Evolutionary conservation across 2,113 vertebrate species (phyloP), one percentile per base, ranked within the genome.

Genomic region (Sphaerodactylus townsendi): DNA sequence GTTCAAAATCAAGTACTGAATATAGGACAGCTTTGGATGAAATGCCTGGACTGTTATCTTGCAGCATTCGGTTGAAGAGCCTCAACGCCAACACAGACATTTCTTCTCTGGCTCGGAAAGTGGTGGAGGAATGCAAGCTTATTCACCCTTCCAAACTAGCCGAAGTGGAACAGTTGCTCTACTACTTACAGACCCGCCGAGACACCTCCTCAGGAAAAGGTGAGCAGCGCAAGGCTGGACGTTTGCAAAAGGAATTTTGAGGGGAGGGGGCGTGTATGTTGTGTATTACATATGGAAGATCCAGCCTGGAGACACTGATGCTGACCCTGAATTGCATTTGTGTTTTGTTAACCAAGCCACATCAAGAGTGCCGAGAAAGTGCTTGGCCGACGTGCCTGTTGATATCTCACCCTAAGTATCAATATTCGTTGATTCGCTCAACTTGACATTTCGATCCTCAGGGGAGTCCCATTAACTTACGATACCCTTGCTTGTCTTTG

Each of bases 111-210:
- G 98, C 98, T 71, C 96, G 96, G 65, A 99, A 99, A 85, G 98
- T 99, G 83, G 97, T 99, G 86, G 98, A 99, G 81, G 98, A 99
- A 89, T 99, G 98, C 93, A 98, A 97, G 73, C 97, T 99, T 76
- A 99, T 99, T 90, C 98, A 98, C 77, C 92, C 97, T 2, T 98
- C 98, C 64, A 98, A 97, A 87, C 92, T 99, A 59, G 95, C 94
- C 0, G 98, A 99, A 69, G 98, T 99, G 77, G 98, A 99, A 85
- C 98, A 99, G 89, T 95, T 99, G 23, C 95, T 99, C 21, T 99
- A 97, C 87, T 99, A 99, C 53, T 93, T 99, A 11, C 98, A 99
- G 95, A 99, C 98, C 87, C 97, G 98, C 89, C 97, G 97, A 46
- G 96, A 97, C 75, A 88, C 90, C 35, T 75, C 95, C 0, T 91